phyloP scores from a whole-genome alignment of 1,140 invertebrate species.

The Ceratitis capitata region DNA sequence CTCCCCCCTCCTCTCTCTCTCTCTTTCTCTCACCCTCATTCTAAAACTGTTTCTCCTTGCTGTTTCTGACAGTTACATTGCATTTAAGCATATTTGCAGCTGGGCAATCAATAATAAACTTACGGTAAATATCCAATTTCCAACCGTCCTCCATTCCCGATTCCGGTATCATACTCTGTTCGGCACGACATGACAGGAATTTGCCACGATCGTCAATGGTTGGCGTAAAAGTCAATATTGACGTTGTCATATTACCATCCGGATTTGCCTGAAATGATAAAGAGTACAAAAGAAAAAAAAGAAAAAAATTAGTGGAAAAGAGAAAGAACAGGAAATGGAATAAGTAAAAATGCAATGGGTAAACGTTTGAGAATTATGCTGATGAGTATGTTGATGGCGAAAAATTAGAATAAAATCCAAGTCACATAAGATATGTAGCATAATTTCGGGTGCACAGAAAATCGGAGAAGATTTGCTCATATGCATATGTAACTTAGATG shows the following conservation, averaged over 20 bases:
- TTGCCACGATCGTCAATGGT: slow-evolving; percentile 86
- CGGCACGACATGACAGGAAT: slow-evolving; percentile 81
- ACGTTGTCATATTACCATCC: slow-evolving; percentile 86
- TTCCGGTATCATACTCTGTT: slow-evolving; percentile 77
- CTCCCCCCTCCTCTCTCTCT: no score
- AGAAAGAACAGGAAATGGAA: not conserved
- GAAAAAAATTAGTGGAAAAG: not conserved
- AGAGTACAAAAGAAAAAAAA: not conserved
- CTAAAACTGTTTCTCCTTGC: no score
- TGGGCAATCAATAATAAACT: slow-evolving; percentile 66
- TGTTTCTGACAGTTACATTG: no score
- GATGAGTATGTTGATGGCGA: not conserved
- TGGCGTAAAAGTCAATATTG: slow-evolving; percentile 82
- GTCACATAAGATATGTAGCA: not conserved
- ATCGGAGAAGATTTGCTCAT: not conserved
- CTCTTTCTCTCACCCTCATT: no score
- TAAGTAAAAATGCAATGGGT: no score
- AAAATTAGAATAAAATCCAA: slow-evolving; percentile 9
- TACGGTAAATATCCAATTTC: slow-evolving; percentile 89
- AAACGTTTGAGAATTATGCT: not conserved
- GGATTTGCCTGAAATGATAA: slow-evolving; percentile 71
- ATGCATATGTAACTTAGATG: not conserved
- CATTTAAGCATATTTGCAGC: not conserved
- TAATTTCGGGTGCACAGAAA: not conserved
- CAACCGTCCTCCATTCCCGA: slow-evolving; percentile 82